Conservation (phyloP, 2,113 vertebrate genomes). For the Meriones unguiculatus region DNA sequence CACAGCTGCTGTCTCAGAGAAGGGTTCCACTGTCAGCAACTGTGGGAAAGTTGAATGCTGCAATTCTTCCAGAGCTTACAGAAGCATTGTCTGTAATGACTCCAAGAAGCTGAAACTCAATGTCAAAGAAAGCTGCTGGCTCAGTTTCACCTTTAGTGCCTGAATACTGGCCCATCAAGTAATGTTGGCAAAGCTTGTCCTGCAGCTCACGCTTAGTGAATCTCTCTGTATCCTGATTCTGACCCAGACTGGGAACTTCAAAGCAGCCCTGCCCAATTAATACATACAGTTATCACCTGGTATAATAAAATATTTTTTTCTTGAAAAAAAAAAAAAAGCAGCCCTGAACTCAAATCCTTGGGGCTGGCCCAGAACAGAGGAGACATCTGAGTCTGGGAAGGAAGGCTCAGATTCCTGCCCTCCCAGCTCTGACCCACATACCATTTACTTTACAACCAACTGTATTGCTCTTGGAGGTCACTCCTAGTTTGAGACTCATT, state of each 20-base stretch:
- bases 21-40: not conserved
- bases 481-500: constrained; percentile 40
- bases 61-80: not conserved
- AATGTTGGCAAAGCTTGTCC: not conserved
- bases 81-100: not conserved
- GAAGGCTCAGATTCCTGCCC: not conserved
- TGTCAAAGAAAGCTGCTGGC: not conserved
- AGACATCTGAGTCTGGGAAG: not conserved
- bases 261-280: not conserved
- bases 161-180: constrained; percentile 4
- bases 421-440: not conserved
- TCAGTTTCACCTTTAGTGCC: not conserved
- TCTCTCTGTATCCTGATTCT: not conserved
- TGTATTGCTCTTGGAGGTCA: not conserved
- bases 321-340: not conserved
- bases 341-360: constrained; percentile 8
- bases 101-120: not conserved
- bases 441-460: not conserved
- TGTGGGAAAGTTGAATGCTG: not conserved
- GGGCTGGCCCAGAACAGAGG: not conserved
- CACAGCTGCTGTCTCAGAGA: not conserved
- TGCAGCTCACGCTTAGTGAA: not conserved
- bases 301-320: no score
- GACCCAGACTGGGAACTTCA: not conserved
- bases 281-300: not conserved